Conservation (phyloP, 2,888 invertebrate genomes). For the Diaprepes abbreviatus region DNA sequence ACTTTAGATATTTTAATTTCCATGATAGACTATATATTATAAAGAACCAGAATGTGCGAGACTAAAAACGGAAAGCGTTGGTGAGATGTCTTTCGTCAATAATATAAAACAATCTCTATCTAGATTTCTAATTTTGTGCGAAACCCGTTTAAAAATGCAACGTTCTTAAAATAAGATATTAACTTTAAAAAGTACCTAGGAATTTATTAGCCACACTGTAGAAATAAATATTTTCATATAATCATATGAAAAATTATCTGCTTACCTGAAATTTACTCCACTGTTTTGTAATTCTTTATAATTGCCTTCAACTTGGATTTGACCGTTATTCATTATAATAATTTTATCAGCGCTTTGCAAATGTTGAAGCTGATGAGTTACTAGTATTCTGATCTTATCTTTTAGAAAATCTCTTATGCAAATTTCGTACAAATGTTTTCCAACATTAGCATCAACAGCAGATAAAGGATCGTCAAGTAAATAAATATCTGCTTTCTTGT, state of each 20-base stretch:
- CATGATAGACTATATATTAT: no score
- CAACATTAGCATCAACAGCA: constrained; percentile 85
- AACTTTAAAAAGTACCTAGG: no score
- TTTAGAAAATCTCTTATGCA: constrained; percentile 76
- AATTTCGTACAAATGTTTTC: constrained; percentile 79
- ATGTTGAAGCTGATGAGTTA: constrained; percentile 81
- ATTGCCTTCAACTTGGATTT: constrained; percentile 68
- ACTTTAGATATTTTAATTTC: no score
- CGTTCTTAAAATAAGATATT: no score
- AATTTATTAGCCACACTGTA: no score
- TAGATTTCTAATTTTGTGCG: no score
- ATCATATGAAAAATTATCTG: not conserved
- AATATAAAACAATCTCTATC: no score
- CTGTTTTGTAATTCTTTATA: constrained; percentile 68
- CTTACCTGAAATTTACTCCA: constrained; percentile 67
- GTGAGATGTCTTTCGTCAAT: no score
- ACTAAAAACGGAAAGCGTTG: no score
- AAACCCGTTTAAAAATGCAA: no score
- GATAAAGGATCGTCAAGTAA: constrained; percentile 86
- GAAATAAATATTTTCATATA: no score
- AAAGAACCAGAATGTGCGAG: no score
- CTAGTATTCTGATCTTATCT: constrained; percentile 75
- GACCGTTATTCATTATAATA: constrained; percentile 67
- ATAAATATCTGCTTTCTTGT: constrained; percentile 83
- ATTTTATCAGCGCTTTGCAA: constrained; percentile 64